Percentiles rank a stretch among this genome's conserved stretches.
These are phyloP conservation scores for Andrena hattorfiana DNA, from an alignment of 2,888 invertebrate species.

Conservation along the genomic window DNA sequence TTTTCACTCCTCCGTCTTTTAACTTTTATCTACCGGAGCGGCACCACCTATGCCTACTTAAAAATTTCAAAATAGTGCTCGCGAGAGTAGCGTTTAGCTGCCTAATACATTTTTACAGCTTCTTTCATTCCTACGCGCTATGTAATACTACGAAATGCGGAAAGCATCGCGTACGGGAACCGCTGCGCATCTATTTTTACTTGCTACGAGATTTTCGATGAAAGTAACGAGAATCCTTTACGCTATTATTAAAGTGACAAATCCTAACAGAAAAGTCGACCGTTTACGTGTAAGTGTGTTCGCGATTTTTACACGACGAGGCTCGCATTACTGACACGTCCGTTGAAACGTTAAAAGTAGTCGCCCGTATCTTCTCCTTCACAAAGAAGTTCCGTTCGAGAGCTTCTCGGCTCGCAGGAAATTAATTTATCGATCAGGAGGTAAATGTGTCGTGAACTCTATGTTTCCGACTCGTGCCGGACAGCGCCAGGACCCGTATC, in stretches of 20 bases:
- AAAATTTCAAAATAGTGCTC: conserved; percentile 31
- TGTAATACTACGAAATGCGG: conserved; percentile 1
- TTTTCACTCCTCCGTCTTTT: conserved; percentile 18
- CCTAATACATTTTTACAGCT: not conserved
- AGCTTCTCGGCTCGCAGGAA: conserved; percentile 25
- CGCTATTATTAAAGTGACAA: not conserved
- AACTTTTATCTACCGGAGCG: not conserved
- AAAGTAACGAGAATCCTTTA: conserved; percentile 4
- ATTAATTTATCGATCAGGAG: conserved; percentile 63
- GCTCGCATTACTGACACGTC: not conserved
- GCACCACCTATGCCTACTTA: not conserved
- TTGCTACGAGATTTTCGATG: conserved; percentile 6
- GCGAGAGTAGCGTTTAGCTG: not conserved
- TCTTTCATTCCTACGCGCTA: not conserved
- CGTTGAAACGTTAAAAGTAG: not conserved
- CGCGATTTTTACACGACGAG: too few relatives aligned
- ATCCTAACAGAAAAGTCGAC: not conserved
- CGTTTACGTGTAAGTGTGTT: not conserved
- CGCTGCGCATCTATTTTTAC: conserved; percentile 33
- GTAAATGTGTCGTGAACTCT: conserved; percentile 35
- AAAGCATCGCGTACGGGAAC: not conserved
- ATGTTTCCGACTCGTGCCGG: conserved; percentile 16
- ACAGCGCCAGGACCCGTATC: conserved; percentile 12
- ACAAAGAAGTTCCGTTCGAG: not conserved
- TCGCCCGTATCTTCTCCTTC: not conserved